Evolutionary conservation across 2,113 vertebrate species (phyloP).

Genomic region (Riparia riparia): DNA sequence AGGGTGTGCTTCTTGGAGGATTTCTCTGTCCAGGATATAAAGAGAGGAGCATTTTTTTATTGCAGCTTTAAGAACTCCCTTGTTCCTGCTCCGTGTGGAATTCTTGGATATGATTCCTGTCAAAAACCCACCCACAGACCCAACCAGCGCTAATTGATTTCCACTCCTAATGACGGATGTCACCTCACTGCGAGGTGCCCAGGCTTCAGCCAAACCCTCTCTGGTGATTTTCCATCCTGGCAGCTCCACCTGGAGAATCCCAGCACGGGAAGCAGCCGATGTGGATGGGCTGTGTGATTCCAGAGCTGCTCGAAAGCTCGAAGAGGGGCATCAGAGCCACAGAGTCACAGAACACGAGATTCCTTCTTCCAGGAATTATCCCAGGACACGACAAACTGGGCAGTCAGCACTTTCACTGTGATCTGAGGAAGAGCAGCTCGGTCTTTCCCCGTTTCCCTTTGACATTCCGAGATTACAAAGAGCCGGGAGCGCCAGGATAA

Average conservation of each 20-base stretch:
- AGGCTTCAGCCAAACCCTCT: background rate
- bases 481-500: background rate
- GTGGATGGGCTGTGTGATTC: background rate
- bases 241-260: background rate
- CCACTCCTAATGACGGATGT: background rate
- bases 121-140: background rate
- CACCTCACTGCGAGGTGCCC: background rate
- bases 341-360: background rate
- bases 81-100: background rate
- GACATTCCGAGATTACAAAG: background rate
- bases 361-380: constrained; percentile 27
- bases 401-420: background rate
- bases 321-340: background rate
- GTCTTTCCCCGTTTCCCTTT: background rate
- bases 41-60: background rate
- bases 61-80: background rate
- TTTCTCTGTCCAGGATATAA: background rate
- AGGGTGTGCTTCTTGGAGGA: background rate
- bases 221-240: background rate
- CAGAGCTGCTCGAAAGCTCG: background rate
- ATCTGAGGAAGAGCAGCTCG: background rate
- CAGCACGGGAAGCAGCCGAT: background rate
- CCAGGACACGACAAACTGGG: background rate
- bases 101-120: background rate
- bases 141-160: background rate